Evolutionary conservation across 2,797 vertebrate genomes (phyloP).

Genomic region (Alauda arvensis): DNA sequence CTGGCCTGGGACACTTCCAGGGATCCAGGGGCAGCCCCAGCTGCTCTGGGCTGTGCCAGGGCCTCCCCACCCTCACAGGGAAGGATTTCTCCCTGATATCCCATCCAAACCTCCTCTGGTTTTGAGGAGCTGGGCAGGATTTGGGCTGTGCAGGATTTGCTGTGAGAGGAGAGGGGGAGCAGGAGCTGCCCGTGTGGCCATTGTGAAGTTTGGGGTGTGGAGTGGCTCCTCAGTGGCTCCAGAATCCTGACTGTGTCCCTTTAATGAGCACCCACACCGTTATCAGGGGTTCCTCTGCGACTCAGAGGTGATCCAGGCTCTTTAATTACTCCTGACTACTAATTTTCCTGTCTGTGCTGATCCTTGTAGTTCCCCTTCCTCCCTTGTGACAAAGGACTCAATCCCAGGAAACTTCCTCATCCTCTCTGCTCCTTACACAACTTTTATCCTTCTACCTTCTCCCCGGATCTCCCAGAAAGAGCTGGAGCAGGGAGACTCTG

Average conservation of each 20-base stretch:
- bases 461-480: background rate
- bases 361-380: background rate
- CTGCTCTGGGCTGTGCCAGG: background rate
- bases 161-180: background rate
- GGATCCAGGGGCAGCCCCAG: background rate
- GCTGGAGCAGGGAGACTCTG: background rate
- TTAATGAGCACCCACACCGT: constrained; percentile 60
- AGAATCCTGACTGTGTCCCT: constrained; percentile 50
- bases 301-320: background rate
- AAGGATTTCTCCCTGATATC: background rate
- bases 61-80: fast-evolving
- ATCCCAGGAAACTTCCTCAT: background rate
- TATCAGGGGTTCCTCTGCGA: constrained; percentile 32
- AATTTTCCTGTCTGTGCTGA: background rate
- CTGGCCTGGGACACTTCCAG: fast-evolving
- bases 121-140: background rate
- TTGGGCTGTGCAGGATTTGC: background rate
- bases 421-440: background rate
- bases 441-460: fast-evolving
- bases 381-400: background rate
- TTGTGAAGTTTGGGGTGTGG: background rate
- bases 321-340: constrained; percentile 55
- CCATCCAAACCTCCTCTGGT: background rate
- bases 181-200: background rate
- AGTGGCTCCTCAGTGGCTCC: constrained; percentile 18